phyloP scores from a whole-genome alignment of 1,140 invertebrate species.

The Patella vulgata region DNA sequence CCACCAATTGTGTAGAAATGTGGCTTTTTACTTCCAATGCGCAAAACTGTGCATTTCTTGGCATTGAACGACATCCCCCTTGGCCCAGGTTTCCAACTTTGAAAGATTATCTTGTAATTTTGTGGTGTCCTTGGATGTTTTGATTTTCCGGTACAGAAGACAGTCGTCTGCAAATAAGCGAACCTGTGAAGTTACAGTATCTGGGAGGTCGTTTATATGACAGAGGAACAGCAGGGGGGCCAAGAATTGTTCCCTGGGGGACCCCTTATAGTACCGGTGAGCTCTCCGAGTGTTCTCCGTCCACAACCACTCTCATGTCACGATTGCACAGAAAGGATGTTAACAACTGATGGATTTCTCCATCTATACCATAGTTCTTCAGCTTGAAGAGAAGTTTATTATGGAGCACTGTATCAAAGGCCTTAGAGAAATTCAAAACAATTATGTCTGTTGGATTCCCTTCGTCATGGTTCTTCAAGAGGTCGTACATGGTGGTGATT shows the following conservation, averaged over 20 bases:
- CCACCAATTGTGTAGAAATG: constrained; percentile 15
- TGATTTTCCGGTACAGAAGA: constrained; percentile 20
- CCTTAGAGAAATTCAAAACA: too few species aligned
- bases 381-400: too few species aligned
- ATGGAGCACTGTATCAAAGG: too few species aligned
- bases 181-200: constrained; percentile 16
- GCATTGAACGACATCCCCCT: constrained; percentile 32
- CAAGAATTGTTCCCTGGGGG: constrained; percentile 26
- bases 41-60: too few species aligned
- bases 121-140: too few species aligned
- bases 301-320: constrained; percentile 22
- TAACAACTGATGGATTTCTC: constrained; percentile 33
- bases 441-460: too few species aligned
- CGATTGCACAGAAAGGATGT: too few species aligned
- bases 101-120: constrained; percentile 23
- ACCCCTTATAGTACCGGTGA: constrained; percentile 21
- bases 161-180: constrained; percentile 28
- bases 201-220: constrained; percentile 15
- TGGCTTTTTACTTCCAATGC: too few species aligned
- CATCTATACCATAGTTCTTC: constrained; percentile 31
- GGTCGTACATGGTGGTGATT: constrained; percentile 10
- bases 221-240: constrained; percentile 4
- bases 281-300: too few species aligned
- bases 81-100: constrained; percentile 21
- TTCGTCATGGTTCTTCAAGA: too few species aligned